Base-by-base conservation (phyloP, 1,140 invertebrate species). In the Zaprionus davidi region DNA sequence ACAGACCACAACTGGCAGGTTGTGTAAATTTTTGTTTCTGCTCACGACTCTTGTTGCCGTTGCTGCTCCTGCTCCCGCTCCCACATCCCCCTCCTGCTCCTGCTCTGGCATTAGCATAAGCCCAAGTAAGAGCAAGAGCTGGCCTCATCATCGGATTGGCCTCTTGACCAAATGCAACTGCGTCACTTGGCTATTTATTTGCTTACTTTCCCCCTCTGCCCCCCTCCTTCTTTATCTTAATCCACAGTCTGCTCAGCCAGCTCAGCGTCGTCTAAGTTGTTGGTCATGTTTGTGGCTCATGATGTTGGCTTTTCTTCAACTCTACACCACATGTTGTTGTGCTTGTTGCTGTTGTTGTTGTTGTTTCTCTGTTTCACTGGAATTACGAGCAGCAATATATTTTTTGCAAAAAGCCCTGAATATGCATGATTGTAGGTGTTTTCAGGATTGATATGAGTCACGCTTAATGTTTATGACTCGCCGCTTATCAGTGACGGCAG, bases 141-240 rank as follows among this genome's bases (percentile, higher is more conserved):
- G 63, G 51, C 66, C 65, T 86, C 70, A 87, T 82, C 83, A 76
- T 68, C 59, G 36, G 15, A 57, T 73, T 76, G 28, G 44, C 62
- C 63, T 75, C 56, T 79, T 82, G 77, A 74, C 83, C 83, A 83
- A 87, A 78, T 83, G 80, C 84, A 87, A 83, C 83, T 82, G 74
- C 83, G 83, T 87, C 84, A 87, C 71, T 83, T 46, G 63, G 60
- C 65, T 57, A 67, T 64, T 36, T 58, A 24, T 22, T 20, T 15
- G 65, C 38, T 22, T 66, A 66, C 72, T 81, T 76, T 64, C 51
- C 65, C 59, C 71, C 24, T 38, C 64, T 26, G 70, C 51, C 69
- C 55, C 70, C 46, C 0, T 11, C 13, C 11, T 17, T 62, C 53
- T 20, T 24, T 20, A 34, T 12, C 63, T 7, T 20, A 24, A 44